phyloP scores from a whole-genome alignment of 2,113 vertebrate genomes.

The Channa maculata region DNA sequence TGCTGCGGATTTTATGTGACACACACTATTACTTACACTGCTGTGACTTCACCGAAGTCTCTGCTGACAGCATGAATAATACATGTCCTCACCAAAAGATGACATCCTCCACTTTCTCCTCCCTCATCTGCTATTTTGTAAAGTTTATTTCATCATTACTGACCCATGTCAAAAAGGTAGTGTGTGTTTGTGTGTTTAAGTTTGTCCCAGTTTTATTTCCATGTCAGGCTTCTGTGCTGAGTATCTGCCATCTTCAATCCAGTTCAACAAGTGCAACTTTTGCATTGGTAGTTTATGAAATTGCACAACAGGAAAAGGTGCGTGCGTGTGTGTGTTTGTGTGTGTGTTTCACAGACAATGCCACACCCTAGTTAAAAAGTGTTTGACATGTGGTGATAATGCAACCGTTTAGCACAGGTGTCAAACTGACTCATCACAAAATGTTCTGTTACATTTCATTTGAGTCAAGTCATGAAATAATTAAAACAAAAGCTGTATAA shows the following conservation, averaged over 20 bases:
- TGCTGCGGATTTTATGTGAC: conserved; percentile 77
- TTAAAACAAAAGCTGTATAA: conserved; percentile 14
- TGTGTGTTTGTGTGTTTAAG: conserved; percentile 23
- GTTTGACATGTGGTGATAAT: conserved; percentile 41
- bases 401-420: conserved; percentile 44
- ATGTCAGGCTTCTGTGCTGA: conserved; percentile 1
- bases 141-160: conserved; percentile 79
- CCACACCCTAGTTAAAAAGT: conserved; percentile 48
- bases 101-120: conserved; percentile 65
- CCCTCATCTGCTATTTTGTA: conserved; percentile 52
- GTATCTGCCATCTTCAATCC: conserved; percentile 61
- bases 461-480: conserved; percentile 4
- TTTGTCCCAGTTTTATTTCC: conserved; percentile 43
- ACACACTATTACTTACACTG: conserved; percentile 74
- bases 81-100: conserved; percentile 57
- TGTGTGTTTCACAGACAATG: background rate
- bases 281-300: conserved; percentile 29
- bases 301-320: conserved; percentile 64
- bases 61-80: conserved; percentile 79
- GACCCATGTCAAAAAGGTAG: conserved; percentile 38
- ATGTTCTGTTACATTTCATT: conserved; percentile 3
- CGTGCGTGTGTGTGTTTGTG: conserved; percentile 14
- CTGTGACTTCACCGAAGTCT: conserved; percentile 67
- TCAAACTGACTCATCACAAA: conserved; percentile 42
- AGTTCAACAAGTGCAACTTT: conserved; percentile 63